phyloP scores from a whole-genome alignment of 2,797 vertebrate species.

The Vultur gryphus region DNA sequence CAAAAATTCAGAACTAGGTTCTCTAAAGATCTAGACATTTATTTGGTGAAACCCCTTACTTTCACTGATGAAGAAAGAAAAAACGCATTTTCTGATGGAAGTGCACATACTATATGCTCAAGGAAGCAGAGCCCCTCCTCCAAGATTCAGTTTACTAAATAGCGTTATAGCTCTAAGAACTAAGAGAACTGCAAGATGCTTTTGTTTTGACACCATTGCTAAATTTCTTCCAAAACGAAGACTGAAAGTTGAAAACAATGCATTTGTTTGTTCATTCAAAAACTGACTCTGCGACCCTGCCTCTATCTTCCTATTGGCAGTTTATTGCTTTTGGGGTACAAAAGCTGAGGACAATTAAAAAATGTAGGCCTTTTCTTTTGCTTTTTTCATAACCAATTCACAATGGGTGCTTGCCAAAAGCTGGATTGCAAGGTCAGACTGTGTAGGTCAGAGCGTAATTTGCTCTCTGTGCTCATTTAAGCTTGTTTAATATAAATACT shows the following conservation, averaged over 20 bases:
- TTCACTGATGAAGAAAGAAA: slow-evolving; percentile 37
- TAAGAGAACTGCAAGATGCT: not conserved
- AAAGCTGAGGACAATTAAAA: not conserved
- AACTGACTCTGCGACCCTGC: not conserved
- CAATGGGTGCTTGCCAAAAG: not conserved
- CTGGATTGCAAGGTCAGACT: not conserved
- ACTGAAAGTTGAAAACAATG: not conserved
- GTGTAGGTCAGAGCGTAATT: not conserved
- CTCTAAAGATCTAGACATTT: not conserved
- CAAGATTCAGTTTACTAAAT: not conserved
- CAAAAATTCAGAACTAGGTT: not conserved
- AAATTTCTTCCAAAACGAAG: not conserved
- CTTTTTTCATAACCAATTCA: not conserved
- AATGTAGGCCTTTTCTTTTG: not conserved
- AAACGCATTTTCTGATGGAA: slow-evolving; percentile 66
- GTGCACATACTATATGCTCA: slow-evolving; percentile 64
- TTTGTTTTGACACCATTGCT: not conserved
- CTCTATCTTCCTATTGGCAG: not conserved
- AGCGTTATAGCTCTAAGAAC: not conserved
- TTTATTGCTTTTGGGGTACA: not conserved
- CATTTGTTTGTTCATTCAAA: not conserved
- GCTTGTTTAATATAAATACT: not conserved
- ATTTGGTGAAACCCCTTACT: slow-evolving; percentile 27
- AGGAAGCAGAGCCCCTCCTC: slow-evolving; percentile 27
- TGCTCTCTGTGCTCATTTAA: not conserved